Conservation (phyloP, 2,888 invertebrate species). For the Cantharis rufa region DNA sequence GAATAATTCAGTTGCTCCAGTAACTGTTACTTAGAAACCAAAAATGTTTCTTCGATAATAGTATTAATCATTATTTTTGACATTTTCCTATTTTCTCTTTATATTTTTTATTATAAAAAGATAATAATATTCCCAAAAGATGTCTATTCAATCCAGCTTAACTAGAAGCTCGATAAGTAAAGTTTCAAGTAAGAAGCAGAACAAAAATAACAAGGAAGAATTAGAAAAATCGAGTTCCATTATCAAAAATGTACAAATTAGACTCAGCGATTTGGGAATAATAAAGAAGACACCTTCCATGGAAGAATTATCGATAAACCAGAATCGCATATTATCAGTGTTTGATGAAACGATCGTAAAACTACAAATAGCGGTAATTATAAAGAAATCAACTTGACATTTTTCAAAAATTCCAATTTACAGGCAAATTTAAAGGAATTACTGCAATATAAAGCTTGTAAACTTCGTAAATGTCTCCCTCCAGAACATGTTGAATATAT, state of each 20-base stretch:
- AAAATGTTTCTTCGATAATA: not conserved
- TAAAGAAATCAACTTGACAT: not conserved
- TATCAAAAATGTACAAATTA: not conserved
- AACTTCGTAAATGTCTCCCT: not conserved
- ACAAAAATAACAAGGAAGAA: not conserved
- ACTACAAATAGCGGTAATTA: slow-evolving; percentile 6
- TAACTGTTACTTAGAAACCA: not conserved
- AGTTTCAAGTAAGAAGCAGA: not conserved
- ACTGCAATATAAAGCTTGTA: not conserved
- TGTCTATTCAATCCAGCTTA: not conserved
- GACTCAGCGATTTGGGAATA: slow-evolving; percentile 10
- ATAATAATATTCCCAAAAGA: not conserved
- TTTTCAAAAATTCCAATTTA: not conserved
- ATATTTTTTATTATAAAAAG: too few relatives aligned
- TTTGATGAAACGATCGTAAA: not conserved
- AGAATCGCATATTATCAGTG: slow-evolving; percentile 51
- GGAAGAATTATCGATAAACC: slow-evolving; percentile 7
- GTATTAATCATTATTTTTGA: not conserved
- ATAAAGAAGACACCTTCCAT: not conserved
- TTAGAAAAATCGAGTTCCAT: not conserved
- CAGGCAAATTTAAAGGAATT: not conserved
- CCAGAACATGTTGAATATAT: not conserved
- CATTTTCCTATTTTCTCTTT: not conserved
- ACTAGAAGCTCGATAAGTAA: not conserved
- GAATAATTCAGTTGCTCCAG: not conserved